A percentile compares a stretch with the other conserved stretches of the same genome.
Conservation (phyloP, 2,113 vertebrate species). For the Cavia porcellus region DNA sequence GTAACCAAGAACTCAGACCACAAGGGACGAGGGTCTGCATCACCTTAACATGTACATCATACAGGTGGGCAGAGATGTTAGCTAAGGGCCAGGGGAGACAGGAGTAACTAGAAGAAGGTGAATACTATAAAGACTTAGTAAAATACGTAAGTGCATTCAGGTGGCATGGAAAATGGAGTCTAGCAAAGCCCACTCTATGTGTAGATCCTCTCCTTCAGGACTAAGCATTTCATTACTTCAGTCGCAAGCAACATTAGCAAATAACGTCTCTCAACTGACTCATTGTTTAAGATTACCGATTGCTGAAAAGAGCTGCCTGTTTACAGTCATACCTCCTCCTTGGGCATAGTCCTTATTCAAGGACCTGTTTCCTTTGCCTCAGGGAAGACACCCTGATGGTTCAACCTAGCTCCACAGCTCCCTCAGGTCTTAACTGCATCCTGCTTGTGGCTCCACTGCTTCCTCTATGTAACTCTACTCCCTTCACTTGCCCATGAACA, state of each 20-base stretch:
- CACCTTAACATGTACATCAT: not conserved
- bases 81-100: not conserved
- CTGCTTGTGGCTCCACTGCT: not conserved
- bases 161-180: not conserved
- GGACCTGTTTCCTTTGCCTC: not conserved
- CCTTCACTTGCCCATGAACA: not conserved
- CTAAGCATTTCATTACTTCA: not conserved
- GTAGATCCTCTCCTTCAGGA: not conserved
- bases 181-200: not conserved
- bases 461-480: not conserved
- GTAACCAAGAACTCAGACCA: not conserved
- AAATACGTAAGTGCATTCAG: not conserved
- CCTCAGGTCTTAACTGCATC: not conserved
- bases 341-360: not conserved
- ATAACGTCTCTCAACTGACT: not conserved
- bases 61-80: not conserved
- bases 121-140: not conserved
- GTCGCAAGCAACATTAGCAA: not conserved
- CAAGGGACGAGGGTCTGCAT: not conserved
- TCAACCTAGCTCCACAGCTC: not conserved
- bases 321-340: not conserved
- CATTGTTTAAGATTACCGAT: not conserved
- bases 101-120: not conserved
- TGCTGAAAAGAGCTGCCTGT: not conserved
- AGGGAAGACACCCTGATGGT: not conserved